phyloP scores from a whole-genome alignment of 1,140 invertebrate genomes.

The Nomia melanderi region DNA sequence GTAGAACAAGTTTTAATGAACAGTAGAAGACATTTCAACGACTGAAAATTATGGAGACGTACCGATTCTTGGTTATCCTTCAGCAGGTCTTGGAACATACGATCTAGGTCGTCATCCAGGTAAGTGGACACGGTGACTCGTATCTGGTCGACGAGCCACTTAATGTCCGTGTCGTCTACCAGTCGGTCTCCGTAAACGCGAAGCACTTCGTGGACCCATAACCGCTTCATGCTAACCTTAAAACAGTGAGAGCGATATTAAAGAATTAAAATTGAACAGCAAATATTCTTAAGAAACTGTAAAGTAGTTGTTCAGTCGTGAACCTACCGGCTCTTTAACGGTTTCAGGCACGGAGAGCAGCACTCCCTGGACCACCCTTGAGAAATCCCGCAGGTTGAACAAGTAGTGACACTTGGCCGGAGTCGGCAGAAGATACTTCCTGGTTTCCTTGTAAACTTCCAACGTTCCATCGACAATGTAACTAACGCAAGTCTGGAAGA shows the following conservation, averaged over 20 bases:
- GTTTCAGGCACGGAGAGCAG: constrained; percentile 68
- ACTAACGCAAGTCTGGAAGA: constrained; percentile 92
- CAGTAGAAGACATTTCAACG: neutral
- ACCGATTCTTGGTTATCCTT: constrained; percentile 45
- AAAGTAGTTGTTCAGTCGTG: too few species aligned
- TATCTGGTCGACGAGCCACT: constrained; percentile 89
- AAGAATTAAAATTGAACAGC: too few species aligned
- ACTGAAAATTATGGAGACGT: neutral
- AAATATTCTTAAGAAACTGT: too few species aligned
- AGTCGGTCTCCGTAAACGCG: constrained; percentile 97
- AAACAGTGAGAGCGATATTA: neutral
- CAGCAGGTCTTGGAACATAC: constrained; percentile 78
- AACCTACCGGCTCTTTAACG: constrained; percentile 61
- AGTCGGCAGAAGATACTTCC: constrained; percentile 92
- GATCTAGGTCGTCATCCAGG: constrained; percentile 80
- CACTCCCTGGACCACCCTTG: constrained; percentile 91
- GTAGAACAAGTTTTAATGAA: neutral
- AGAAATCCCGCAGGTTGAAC: constrained; percentile 97
- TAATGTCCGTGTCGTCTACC: constrained; percentile 90
- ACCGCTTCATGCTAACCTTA: constrained; percentile 88
- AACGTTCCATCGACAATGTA: constrained; percentile 92
- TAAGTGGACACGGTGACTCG: constrained; percentile 82
- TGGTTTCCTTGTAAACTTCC: constrained; percentile 91
- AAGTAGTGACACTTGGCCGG: constrained; percentile 96
- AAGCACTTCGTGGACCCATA: constrained; percentile 97